Conservation (phyloP, 1,140 invertebrate genomes). For the Latrodectus geometricus region DNA sequence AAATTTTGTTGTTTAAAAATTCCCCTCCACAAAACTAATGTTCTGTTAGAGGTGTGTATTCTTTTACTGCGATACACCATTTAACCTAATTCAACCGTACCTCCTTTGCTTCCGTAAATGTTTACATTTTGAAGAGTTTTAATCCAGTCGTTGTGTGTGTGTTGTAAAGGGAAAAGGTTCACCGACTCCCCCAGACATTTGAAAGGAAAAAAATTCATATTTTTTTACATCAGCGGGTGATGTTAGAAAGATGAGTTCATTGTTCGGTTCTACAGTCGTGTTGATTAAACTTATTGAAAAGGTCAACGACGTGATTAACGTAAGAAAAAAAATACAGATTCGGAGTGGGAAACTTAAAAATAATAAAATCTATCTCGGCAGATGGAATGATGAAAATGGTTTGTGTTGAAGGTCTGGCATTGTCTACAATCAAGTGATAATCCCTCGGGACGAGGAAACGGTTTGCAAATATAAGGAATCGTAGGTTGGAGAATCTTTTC, state of each 20-base stretch:
- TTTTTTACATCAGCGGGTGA: constrained; percentile 6
- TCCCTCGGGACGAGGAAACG: constrained; percentile 36
- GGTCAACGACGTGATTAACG: constrained; percentile 59
- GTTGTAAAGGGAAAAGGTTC: constrained; percentile 30
- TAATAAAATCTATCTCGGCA: neutral
- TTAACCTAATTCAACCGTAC: constrained; percentile 12
- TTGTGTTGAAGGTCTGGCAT: constrained; percentile 9
- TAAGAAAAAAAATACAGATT: too few species aligned
- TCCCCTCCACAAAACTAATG: too few species aligned
- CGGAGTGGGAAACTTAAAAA: neutral
- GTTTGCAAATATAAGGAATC: constrained; percentile 9
- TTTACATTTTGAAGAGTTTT: constrained; percentile 35
- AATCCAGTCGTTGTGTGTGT: constrained; percentile 42
- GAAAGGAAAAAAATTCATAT: neutral
- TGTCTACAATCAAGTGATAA: constrained; percentile 44
- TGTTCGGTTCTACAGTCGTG: constrained; percentile 32
- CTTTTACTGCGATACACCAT: too few species aligned
- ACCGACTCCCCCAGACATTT: constrained; percentile 16
- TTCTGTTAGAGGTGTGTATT: too few species aligned
- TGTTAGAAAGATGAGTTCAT: constrained; percentile 21
- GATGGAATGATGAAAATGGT: neutral
- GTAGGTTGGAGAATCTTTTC: constrained; percentile 1
- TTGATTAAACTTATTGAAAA: constrained; percentile 48
- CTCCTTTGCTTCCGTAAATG: constrained; percentile 52
- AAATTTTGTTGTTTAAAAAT: too few species aligned